Percentiles rank a stretch among this genome's conserved stretches.
Evolutionary conservation across 1,140 invertebrate species (phyloP).

Genomic region (Zaprionus davidi): DNA sequence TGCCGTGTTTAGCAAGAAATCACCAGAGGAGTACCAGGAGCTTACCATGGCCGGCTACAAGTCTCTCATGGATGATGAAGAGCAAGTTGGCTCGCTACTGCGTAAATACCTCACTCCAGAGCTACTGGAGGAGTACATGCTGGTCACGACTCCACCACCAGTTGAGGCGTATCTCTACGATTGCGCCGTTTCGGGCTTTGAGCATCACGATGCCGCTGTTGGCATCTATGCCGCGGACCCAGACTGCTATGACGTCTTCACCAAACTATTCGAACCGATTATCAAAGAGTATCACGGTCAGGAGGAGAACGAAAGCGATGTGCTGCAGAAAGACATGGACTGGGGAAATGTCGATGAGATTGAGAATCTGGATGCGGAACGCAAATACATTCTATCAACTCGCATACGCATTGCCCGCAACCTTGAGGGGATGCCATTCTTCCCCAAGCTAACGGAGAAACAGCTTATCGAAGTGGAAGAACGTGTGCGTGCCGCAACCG

Average conservation of each 20-base stretch:
- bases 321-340: slow-evolving; percentile 85
- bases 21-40: slow-evolving; percentile 76
- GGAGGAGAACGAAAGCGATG: slow-evolving; percentile 87
- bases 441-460: slow-evolving; percentile 89
- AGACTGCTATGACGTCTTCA: slow-evolving; percentile 89
- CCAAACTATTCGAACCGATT: slow-evolving; percentile 90
- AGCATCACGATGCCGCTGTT: slow-evolving; percentile 87
- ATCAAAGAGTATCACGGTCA: slow-evolving; percentile 91
- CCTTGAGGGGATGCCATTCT: slow-evolving; percentile 90
- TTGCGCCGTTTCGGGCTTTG: slow-evolving; percentile 88
- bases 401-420: slow-evolving; percentile 90
- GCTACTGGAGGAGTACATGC: slow-evolving; percentile 88
- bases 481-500: slow-evolving; percentile 61
- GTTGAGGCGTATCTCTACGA: slow-evolving; percentile 86
- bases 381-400: slow-evolving; percentile 89
- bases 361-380: slow-evolving; percentile 89
- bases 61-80: slow-evolving; percentile 86
- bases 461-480: slow-evolving; percentile 86
- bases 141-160: slow-evolving; percentile 86
- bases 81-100: slow-evolving; percentile 87
- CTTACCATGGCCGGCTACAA: slow-evolving; percentile 86
- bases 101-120: slow-evolving; percentile 90
- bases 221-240: slow-evolving; percentile 91
- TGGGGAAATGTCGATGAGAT: slow-evolving; percentile 89
- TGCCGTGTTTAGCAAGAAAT: slow-evolving; percentile 65